Evolutionary conservation across 2,113 vertebrate genomes (phyloP).

Genomic region (Pseudois nayaur): DNA sequence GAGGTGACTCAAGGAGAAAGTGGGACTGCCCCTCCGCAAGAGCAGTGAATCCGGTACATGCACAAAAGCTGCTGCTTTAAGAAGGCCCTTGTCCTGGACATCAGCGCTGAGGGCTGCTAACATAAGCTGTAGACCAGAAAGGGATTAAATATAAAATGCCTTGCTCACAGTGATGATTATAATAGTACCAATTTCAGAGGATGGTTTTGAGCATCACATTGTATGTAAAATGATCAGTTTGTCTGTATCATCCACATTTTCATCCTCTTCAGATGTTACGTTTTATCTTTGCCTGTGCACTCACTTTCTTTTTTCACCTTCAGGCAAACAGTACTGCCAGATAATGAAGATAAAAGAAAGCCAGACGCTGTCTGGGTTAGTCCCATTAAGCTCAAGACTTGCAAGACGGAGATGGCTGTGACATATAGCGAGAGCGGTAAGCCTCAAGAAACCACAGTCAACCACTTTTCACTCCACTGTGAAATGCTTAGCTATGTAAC

Average conservation of each 20-base stretch:
- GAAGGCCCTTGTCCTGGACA: neutral
- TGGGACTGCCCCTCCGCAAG: no score
- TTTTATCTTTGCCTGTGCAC: neutral
- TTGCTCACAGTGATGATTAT: fast-evolving
- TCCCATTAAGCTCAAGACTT: no score
- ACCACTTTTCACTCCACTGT: neutral
- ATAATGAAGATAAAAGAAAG: neutral
- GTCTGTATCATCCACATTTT: neutral
- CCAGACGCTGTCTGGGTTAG: no score
- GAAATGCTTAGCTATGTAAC: neutral
- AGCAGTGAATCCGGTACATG: fast-evolving
- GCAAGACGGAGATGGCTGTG: neutral
- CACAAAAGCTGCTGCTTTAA: neutral
- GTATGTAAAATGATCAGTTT: neutral
- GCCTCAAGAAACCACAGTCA: neutral
- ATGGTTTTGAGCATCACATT: neutral
- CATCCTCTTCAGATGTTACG: neutral
- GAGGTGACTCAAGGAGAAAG: neutral
- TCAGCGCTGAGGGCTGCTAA: neutral
- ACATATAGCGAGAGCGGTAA: fast-evolving
- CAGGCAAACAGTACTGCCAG: neutral
- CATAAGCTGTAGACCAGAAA: neutral
- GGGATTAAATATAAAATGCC: fast-evolving
- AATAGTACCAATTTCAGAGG: neutral
- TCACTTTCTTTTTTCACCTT: neutral